Conservation (phyloP, 2,888 invertebrate species). For the Cactoblastis cactorum region DNA sequence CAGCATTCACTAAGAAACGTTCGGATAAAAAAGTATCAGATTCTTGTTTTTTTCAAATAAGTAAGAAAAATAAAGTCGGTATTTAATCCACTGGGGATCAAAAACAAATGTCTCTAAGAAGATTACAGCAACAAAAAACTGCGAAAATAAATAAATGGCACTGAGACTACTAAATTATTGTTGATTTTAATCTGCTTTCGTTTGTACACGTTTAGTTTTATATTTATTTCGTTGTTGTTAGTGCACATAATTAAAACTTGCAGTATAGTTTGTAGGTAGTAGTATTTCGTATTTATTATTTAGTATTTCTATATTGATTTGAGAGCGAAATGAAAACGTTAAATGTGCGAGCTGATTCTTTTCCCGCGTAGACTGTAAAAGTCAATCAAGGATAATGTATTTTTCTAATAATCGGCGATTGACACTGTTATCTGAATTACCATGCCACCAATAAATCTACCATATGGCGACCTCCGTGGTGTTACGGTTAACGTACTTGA, state of each 20-base stretch:
- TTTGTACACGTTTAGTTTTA: conserved; percentile 14
- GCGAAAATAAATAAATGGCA: conserved; percentile 24
- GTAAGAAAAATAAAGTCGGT: conserved; percentile 31
- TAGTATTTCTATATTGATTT: too few relatives aligned
- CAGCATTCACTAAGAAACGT: conserved; percentile 33
- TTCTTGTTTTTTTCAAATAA: conserved; percentile 24
- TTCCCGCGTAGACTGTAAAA: too few relatives aligned
- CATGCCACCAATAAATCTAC: too few relatives aligned
- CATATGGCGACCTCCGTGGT: too few relatives aligned
- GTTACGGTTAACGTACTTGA: too few relatives aligned
- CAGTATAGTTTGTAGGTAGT: too few relatives aligned
- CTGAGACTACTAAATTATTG: conserved; percentile 18
- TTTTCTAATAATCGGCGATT: too few relatives aligned
- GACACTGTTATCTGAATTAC: too few relatives aligned
- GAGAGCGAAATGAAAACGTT: too few relatives aligned
- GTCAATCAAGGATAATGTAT: too few relatives aligned
- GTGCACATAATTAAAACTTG: neutral
- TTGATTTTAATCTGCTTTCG: conserved; percentile 21
- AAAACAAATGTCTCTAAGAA: conserved; percentile 30
- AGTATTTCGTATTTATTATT: too few relatives aligned
- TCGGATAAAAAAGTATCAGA: conserved; percentile 18
- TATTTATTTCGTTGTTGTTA: neutral
- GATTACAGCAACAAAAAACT: conserved; percentile 29
- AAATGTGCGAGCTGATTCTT: too few relatives aligned
- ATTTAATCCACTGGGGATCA: conserved; percentile 44